A percentile compares a stretch with the other conserved stretches of the same genome.
phyloP scores from a whole-genome alignment of 2,113 vertebrate species.

The Podarcis muralis region DNA sequence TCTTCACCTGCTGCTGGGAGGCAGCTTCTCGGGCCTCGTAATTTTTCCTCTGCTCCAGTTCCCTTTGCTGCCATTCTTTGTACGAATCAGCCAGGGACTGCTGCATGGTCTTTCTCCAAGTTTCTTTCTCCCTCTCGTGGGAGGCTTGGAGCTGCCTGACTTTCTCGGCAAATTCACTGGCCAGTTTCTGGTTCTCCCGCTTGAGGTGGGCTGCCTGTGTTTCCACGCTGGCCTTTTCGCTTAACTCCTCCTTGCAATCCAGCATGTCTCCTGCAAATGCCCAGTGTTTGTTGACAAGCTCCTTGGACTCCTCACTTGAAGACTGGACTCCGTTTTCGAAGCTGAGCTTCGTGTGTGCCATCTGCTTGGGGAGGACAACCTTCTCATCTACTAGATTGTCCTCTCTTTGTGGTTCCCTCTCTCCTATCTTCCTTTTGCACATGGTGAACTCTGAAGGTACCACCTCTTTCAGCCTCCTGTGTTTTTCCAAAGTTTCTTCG shows the following conservation, averaged over 20 bases:
- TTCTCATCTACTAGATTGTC: conserved; percentile 72
- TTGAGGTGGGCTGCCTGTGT: conserved; percentile 66
- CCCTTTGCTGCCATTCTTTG: conserved; percentile 84
- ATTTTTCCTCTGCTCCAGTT: conserved; percentile 83
- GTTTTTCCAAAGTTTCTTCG: conserved; percentile 87
- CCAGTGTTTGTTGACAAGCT: conserved; percentile 68
- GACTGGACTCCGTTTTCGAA: conserved; percentile 70
- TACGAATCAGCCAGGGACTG: conserved; percentile 80
- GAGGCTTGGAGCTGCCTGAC: conserved; percentile 75
- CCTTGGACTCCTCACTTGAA: conserved; percentile 74
- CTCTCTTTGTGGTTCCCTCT: conserved; percentile 71
- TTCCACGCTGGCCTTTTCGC: conserved; percentile 37
- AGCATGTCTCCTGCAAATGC: conserved; percentile 50
- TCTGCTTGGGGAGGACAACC: conserved; percentile 65
- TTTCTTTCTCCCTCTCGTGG: conserved; percentile 77
- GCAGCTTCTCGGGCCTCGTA: conserved; percentile 77
- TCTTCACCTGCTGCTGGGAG: conserved; percentile 85
- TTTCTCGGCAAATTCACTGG: conserved; percentile 72
- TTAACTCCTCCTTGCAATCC: conserved; percentile 33
- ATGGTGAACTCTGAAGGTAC: conserved; percentile 71
- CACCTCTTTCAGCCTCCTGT: conserved; percentile 84
- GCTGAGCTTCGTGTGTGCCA: conserved; percentile 63
- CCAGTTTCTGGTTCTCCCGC: conserved; percentile 72
- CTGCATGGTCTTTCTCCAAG: conserved; percentile 77
- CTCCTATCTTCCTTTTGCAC: conserved; percentile 72